phyloP scores from a whole-genome alignment of 1,140 invertebrate species.

The Drosophila watanabei region DNA sequence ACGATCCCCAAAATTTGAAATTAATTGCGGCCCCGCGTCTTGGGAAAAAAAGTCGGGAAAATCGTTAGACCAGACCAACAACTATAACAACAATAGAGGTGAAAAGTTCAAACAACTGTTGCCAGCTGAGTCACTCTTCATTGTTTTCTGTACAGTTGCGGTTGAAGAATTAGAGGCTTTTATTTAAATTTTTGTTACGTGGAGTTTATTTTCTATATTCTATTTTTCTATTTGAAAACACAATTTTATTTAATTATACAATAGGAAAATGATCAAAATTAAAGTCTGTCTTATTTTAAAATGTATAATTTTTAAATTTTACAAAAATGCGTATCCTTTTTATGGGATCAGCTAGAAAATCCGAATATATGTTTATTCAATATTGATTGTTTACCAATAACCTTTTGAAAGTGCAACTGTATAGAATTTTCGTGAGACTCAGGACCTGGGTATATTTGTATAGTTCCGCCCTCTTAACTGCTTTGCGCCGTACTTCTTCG shows the following conservation, averaged over 20 bases:
- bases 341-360: neutral
- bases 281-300: too few relatives aligned
- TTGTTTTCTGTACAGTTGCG: slow-evolving; percentile 29
- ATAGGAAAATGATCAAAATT: too few relatives aligned
- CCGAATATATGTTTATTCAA: neutral
- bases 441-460: neutral
- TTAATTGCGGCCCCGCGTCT: slow-evolving; percentile 51
- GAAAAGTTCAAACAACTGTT: slow-evolving; percentile 71
- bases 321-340: too few relatives aligned
- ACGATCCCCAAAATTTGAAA: slow-evolving; percentile 52
- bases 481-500: slow-evolving; percentile 21
- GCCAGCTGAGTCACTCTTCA: slow-evolving; percentile 21
- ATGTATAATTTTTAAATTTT: too few relatives aligned
- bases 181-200: neutral
- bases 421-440: neutral
- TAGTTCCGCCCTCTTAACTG: slow-evolving; percentile 35
- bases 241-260: too few relatives aligned
- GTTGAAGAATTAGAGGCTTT: slow-evolving; percentile 15
- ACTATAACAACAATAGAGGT: slow-evolving; percentile 29
- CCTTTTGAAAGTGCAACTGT: neutral
- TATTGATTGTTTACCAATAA: neutral
- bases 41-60: slow-evolving; percentile 29
- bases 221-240: too few relatives aligned
- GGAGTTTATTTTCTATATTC: neutral
- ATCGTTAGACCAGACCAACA: slow-evolving; percentile 54